Base-by-base conservation (phyloP, 1,140 invertebrate species). In the Drosophila parabipectinata region DNA sequence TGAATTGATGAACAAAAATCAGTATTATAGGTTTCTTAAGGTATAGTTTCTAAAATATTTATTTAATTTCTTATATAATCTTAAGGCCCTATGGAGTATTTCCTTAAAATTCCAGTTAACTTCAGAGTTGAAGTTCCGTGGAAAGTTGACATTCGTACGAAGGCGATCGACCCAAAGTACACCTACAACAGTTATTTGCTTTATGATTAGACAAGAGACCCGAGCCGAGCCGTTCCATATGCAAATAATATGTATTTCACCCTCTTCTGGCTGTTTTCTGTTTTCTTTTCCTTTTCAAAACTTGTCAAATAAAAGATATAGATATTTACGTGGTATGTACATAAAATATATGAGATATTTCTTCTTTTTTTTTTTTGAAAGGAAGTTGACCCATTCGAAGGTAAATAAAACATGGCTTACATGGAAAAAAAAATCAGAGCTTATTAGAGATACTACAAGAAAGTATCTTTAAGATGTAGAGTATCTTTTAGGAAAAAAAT, bases 201-300 rank as follows among this genome's bases (percentile, higher is more conserved):
- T 41, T 79, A 72, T 84, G 80, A 83, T 83, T 83, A 83, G 80
- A 83, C 76, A 83, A 83, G 64, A 71, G 71, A 6, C 0, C 26
- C 26, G 4, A 75, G 72, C 67, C 57, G 26, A 75, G 72, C 67
- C 57, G 50, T 57, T 77, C 47, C 48, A 64, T 75, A 84, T 82
- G 80, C 79, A 84, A 84, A 82, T 83, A 75, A 32, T 30, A 37
- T 7, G 5, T 26, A 28, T 28, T 41, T 37, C 4, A 45, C 58
- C 58, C 67, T 67, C 54, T 60, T 15, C 54, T 60, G 15, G 39
- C 67, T 61, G 18, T 18, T 66, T 37, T 53, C 54, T 30, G 32
- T 52, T 47, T 45, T 37, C 32, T 41, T 41, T 41, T 44, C 41
- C 6, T 44, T 44, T 44, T 44, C 41, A 7, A 18, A 44, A 5